Evolutionary conservation across 2,113 vertebrate species (phyloP), one percentile per base, ranked within the genome.

Genomic region (Petrocephalus zakoni): DNA sequence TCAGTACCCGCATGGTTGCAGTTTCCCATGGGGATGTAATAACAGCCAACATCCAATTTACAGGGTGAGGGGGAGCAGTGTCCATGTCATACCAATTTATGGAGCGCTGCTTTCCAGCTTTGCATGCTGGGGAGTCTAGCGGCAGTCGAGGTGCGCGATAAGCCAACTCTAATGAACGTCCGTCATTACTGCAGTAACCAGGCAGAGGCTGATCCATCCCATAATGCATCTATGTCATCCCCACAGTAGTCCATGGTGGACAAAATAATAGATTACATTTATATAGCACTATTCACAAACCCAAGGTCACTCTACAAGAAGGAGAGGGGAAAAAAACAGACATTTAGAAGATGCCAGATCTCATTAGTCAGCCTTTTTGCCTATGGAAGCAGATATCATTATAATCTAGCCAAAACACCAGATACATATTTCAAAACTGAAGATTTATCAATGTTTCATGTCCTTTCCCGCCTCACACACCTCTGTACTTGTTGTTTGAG

Each of bases 1-100:
- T 78, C 72, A 42, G 34, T 78, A 42, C 29, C 72, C 34, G 72
- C 17, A 78, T 37, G 34, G 72, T 78, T 78, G 72, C 29, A 78
- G 72, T 78, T 78, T 78, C 72, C 72, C 72, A 78, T 42, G 72
- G 72, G 29, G 72, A 78, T 78, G 37, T 78, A 42, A 78, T 78
- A 37, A 37, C 72, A 42, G 34, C 72, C 72, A 78, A 37, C 34
- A 78, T 78, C 37, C 72, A 78, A 42, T 78, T 78, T 42, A 42
- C 34, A 78, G 72, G 72, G 15, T 78, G 72, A 42, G 29, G 72
- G 34, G 72, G 34, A 78, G 17, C 11, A 55, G 53, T 13, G 47
- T 49, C 47, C 47, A 49, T 49, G 47, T 49, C 47, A 49, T 49
- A 49, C 47, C 47, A 49, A 49, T 49, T 49, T 49, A 55, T 19